Conservation (phyloP, 2,797 vertebrate species). For the Neomorphus geoffroyi region DNA sequence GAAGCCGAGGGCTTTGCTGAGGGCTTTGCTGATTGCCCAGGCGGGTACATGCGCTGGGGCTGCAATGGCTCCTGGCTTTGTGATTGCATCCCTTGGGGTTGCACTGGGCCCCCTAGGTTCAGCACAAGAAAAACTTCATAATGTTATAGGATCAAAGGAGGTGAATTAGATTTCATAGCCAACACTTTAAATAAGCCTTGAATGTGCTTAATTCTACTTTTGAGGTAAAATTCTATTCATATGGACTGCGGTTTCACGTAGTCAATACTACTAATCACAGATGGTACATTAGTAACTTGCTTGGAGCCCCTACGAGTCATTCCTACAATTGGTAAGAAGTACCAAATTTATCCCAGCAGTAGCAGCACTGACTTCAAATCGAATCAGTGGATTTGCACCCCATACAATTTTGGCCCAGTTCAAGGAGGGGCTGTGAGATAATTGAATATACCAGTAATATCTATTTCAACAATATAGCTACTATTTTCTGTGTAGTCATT, state of each 20-base stretch:
- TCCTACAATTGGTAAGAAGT: neutral
- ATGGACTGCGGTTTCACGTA: neutral
- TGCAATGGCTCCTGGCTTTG: conserved; percentile 85
- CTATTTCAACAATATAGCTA: neutral
- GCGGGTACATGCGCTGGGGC: conserved; percentile 73
- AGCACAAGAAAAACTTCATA: conserved; percentile 85
- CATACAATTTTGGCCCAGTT: neutral
- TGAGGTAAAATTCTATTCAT: neutral
- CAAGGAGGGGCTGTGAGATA: neutral
- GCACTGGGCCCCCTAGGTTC: conserved; percentile 90
- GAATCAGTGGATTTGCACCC: neutral
- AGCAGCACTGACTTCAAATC: neutral
- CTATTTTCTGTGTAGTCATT: neutral
- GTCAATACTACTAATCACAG: neutral
- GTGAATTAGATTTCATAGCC: conserved; percentile 65
- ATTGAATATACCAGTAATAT: neutral
- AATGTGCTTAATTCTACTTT: conserved; percentile 13
- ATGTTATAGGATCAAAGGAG: conserved; percentile 77
- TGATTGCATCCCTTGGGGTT: conserved; percentile 87
- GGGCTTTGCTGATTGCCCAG: conserved; percentile 77
- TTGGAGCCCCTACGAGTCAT: neutral
- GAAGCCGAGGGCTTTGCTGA: conserved; percentile 63
- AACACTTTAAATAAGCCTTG: conserved; percentile 51
- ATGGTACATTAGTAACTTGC: neutral
- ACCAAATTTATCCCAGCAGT: neutral